Base-by-base conservation (phyloP, 1,140 invertebrate species). In the Xylocopa sonorina region DNA sequence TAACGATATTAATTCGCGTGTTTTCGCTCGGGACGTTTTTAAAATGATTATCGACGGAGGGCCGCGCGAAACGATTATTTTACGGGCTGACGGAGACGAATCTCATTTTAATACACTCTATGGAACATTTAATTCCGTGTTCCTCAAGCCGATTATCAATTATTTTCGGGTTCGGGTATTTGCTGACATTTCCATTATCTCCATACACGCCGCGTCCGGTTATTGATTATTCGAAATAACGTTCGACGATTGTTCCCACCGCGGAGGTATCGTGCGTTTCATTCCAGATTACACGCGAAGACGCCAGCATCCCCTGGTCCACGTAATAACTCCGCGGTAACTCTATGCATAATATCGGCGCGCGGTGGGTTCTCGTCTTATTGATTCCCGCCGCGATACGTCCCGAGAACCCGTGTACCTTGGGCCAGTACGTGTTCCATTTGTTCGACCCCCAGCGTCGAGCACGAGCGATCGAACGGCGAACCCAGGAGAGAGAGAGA, bases 121-220 rank as follows among this genome's bases (percentile, higher is more conserved):
- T 24, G 74, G 29, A 43, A 58, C 41, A 48, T 68, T 48, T 48
- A 68, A 68, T 77, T 58, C 27, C 41, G n/a, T n/a, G 16, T 16
- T n/a, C 16, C 46, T 12, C 51, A n/a, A 38, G n/a, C 32, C 34
- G 43, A 77, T 77, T 67, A 76, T 68, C 34, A 46, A 48, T 76
- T n/a, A n/a, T n/a, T n/a, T 69, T 68, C 41, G 41, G 0, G 7
- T 6, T 5, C 43, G 43, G n/a, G 32, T 16, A 43, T 24, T n/a
- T 32, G 46, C 41, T 7, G 38, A 34, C 38, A 10, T 55, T 24
- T 21, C 21, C 62, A 66, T 76, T 58, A 57, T 57, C 24, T n/a
- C 21, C 29, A 10, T 68, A 32, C 12, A 12, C 16, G 14, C 9
- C 41, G n/a, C 7, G 5, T 24, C 34, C 43, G 34, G 41, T 9